phyloP scores from a whole-genome alignment of 2,113 vertebrate species.

The Tupaia tana region DNA sequence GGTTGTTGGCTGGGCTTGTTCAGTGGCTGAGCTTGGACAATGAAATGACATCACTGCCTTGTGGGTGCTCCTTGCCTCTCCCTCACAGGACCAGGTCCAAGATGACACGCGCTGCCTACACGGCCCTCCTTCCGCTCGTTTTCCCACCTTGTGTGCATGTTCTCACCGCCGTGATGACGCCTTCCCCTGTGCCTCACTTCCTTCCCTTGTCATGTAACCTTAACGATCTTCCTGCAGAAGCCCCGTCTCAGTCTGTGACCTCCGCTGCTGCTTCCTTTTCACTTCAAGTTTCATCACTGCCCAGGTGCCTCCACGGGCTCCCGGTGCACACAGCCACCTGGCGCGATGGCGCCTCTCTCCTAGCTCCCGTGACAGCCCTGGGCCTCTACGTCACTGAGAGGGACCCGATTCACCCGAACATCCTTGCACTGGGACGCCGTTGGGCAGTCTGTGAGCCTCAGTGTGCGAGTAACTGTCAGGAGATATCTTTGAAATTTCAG shows the following conservation, averaged over 20 bases:
- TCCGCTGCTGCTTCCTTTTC: not conserved
- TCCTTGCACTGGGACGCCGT: too few species aligned
- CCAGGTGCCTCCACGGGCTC: not conserved
- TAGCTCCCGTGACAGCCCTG: accelerated
- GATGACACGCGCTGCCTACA: too few species aligned
- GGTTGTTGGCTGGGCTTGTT: not conserved
- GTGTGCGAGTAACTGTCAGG: too few species aligned
- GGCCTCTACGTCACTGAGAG: too few species aligned
- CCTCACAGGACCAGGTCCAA: too few species aligned
- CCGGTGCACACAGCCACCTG: too few species aligned
- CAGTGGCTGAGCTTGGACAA: not conserved
- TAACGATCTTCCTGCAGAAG: not conserved
- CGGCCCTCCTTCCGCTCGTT: not conserved
- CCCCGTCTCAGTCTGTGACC: not conserved
- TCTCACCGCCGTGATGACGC: accelerated
- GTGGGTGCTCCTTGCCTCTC: not conserved
- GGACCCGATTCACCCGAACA: too few species aligned
- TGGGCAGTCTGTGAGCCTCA: not conserved
- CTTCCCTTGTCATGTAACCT: not conserved
- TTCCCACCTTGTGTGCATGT: not conserved
- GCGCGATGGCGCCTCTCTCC: not conserved
- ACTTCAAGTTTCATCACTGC: not conserved
- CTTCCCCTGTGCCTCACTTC: not conserved
- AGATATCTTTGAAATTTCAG: not conserved
- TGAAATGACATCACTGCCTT: not conserved